These are phyloP conservation scores for Nasonia oneida DNA, from an alignment of 2,888 invertebrate genomes.

Conservation along the genomic window DNA sequence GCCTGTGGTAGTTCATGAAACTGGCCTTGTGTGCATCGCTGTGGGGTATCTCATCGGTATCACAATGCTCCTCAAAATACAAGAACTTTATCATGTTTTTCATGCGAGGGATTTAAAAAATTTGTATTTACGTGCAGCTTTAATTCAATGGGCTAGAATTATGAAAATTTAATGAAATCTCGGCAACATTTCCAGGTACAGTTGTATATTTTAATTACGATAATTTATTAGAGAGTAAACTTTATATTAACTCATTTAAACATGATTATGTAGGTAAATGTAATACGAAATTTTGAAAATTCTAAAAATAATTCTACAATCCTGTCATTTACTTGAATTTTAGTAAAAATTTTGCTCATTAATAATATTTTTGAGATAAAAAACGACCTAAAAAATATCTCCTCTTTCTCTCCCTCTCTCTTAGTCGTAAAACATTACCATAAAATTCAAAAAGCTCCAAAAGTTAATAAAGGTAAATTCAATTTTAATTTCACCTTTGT, in stretches of 20 bases:
- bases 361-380: background rate
- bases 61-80: background rate
- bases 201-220: no score
- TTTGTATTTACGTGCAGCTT: no score
- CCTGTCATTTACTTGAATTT: background rate
- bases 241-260: no score
- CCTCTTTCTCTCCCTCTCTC: background rate
- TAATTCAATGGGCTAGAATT: no score
- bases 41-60: background rate
- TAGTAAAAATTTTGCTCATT: background rate
- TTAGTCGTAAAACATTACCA: background rate
- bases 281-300: no score
- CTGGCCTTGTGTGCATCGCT: constrained; percentile 5
- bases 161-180: no score
- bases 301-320: background rate
- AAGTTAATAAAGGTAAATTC: constrained; percentile 10
- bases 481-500: constrained; percentile 3
- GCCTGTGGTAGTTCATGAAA: background rate
- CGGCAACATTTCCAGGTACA: no score
- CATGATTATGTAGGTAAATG: no score
- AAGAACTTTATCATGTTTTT: background rate
- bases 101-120: no score
- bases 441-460: background rate
- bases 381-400: background rate
- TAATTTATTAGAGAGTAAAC: no score